Conservation (phyloP, 2,797 vertebrate species). For the Peromyscus melanophrys region DNA sequence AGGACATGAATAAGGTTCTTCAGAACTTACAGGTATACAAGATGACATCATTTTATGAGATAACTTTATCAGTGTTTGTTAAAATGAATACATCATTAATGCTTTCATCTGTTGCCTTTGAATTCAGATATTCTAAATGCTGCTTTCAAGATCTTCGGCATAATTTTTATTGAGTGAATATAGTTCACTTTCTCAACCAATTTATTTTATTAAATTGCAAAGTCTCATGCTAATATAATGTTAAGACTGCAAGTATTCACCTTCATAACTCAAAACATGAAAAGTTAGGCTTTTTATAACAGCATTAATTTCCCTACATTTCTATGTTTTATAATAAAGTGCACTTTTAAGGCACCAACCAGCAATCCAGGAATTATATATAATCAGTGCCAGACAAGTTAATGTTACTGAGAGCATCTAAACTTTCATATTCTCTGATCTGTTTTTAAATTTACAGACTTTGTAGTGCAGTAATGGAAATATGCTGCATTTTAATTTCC, state of each 20-base stretch:
- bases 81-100: slow-evolving; percentile 59
- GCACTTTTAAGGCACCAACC: slow-evolving; percentile 73
- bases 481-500: slow-evolving; percentile 79
- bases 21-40: not conserved
- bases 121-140: slow-evolving; percentile 13
- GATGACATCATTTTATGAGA: slow-evolving; percentile 46
- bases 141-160: slow-evolving; percentile 46
- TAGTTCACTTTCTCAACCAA: slow-evolving; percentile 65
- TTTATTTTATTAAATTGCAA: slow-evolving; percentile 77
- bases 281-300: slow-evolving; percentile 75
- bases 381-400: slow-evolving; percentile 80
- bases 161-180: slow-evolving; percentile 58
- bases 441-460: slow-evolving; percentile 84
- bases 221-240: slow-evolving; percentile 52
- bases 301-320: slow-evolving; percentile 77
- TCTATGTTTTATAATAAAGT: slow-evolving; percentile 78
- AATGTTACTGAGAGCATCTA: slow-evolving; percentile 81
- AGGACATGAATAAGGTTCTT: slow-evolving; percentile 9
- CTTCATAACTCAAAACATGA: slow-evolving; percentile 75
- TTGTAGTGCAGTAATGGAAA: slow-evolving; percentile 72
- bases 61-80: slow-evolving; percentile 56
- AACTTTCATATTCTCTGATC: slow-evolving; percentile 81
- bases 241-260: slow-evolving; percentile 68
- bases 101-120: slow-evolving; percentile 48
- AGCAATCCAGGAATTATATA: slow-evolving; percentile 81